Evolutionary conservation across 2,113 vertebrate genomes (phyloP).

Genomic region (Brachypodius melanocephalos): DNA sequence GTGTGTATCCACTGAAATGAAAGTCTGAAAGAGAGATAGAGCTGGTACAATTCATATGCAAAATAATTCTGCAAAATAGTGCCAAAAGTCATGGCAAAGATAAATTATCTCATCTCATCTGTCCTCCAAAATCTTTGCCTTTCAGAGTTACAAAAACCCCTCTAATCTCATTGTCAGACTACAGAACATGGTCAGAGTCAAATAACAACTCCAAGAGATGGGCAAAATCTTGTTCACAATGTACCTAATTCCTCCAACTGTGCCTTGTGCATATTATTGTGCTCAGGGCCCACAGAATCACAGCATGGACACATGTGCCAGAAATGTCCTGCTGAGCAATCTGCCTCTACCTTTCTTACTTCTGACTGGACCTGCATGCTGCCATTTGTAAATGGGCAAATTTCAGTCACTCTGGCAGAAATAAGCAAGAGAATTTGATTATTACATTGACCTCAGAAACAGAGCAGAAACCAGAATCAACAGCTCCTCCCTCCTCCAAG

Average conservation of each 20-base stretch:
- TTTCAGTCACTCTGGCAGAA: not conserved
- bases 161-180: not conserved
- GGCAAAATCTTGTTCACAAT: not conserved
- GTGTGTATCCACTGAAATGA: not conserved
- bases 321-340: not conserved
- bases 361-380: not conserved
- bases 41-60: not conserved
- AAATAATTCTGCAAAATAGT: not conserved
- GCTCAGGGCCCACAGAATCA: not conserved
- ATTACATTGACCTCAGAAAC: not conserved
- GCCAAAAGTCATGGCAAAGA: not conserved
- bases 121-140: not conserved
- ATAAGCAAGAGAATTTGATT: not conserved
- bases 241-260: not conserved
- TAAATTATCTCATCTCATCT: not conserved
- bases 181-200: not conserved
- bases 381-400: not conserved
- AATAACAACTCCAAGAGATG: not conserved
- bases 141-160: not conserved
- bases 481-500: not conserved
- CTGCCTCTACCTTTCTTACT: not conserved
- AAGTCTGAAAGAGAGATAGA: not conserved
- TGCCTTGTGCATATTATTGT: not conserved
- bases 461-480: not conserved
- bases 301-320: not conserved